A percentile compares a stretch with the other conserved stretches of the same genome.
phyloP scores from a whole-genome alignment of 2,113 vertebrate species.

The Heptranchias perlo region DNA sequence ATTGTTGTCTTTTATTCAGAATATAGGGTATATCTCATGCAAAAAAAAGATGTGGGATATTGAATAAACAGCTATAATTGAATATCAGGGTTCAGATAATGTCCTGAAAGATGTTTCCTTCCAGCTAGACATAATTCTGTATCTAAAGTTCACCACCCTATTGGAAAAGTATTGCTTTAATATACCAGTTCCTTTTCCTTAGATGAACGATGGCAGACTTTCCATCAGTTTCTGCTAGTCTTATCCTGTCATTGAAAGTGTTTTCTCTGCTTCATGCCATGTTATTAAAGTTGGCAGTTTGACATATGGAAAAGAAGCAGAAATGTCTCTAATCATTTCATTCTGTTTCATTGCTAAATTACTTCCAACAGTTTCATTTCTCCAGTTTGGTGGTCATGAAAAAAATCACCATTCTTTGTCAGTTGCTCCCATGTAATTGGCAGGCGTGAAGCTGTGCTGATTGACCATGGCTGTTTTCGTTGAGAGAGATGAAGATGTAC shows the following conservation, averaged over 20 bases:
- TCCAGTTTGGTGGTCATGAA: not conserved
- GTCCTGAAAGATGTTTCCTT: not conserved
- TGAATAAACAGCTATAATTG: not conserved
- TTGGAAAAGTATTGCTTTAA: not conserved
- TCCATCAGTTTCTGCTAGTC: not conserved
- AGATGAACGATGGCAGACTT: not conserved
- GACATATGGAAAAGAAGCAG: not conserved
- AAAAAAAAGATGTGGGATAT: not conserved
- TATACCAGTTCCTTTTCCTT: not conserved
- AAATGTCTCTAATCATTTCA: slow-evolving; percentile 32
- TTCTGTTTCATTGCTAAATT: slow-evolving; percentile 38
- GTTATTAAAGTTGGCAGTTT: slow-evolving; percentile 29
- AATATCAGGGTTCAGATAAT: not conserved
- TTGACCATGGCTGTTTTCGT: not conserved
- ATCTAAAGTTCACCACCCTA: not conserved
- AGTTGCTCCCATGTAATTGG: not conserved
- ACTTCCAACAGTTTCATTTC: slow-evolving; percentile 8
- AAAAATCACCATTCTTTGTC: not conserved
- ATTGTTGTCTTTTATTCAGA: not conserved
- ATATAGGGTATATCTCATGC: not conserved
- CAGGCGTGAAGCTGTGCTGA: not conserved
- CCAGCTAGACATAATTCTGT: not conserved
- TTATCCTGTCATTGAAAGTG: not conserved
- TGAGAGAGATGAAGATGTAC: not conserved
- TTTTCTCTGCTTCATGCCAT: not conserved